Evolutionary conservation across 2,888 invertebrate genomes (phyloP), one percentile per base, ranked within the genome.

Genomic region (Fragum whitleyi): DNA sequence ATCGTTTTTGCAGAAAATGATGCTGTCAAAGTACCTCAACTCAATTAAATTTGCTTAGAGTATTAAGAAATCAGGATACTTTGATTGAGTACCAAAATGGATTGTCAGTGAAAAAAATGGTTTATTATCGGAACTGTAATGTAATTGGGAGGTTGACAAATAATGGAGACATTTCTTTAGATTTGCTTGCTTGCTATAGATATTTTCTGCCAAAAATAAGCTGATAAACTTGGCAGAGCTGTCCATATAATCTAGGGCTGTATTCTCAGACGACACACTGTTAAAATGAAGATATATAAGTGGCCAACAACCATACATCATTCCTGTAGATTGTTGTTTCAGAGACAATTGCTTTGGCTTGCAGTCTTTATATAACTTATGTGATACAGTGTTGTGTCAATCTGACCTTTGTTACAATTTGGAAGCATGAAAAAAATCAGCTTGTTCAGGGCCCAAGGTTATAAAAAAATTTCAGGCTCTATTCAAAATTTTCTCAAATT

Each of bases 211-310:
- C 47, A 47, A 47, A 47, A 47, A 19, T 47, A 47, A 47, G 47
- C 47, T 47, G 5, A 47, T 47, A 47, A n/a, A 2, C 16, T 47
- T 47, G 47, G 47, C 47, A 19, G 14, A 47, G n/a, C 19, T 47
- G 19, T 47, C 5, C 14, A 47, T 5, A 47, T 47, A 47, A 47
- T 47, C 47, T 47, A 47, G n/a, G 47, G 47, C 26, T 57, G 9
- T 26, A 7, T 57, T 57, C 26, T 57, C 57, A 57, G 57, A 57
- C 57, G 28, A 57, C 57, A 14, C 28, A 28, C 57, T 57, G 57
- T 57, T 23, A 26, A 57, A 57, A 57, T 57, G 23, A 57, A 57
- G 57, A 57, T 57, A 23, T 21, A 57, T 57, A 57, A 28, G 26
- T 26, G 16, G 16, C 28, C 26, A 28, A 26, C 5, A 2, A 26